These are phyloP conservation scores for Pherbina coryleti DNA, from an alignment of 2,888 invertebrate genomes.

Conservation along the genomic window DNA sequence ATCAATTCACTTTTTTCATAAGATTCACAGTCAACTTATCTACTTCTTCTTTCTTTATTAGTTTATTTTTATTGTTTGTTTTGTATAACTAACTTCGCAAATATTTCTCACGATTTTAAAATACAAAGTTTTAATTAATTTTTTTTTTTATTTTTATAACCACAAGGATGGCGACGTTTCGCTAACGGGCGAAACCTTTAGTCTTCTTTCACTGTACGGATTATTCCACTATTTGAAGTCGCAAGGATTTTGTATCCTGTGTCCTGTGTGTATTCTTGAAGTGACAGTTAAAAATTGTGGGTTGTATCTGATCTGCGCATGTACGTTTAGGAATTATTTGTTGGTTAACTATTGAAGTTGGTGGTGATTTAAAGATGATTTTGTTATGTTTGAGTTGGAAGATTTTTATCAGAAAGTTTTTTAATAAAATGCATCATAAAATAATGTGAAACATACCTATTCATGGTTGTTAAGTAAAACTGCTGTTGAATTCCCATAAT, in stretches of 20 bases:
- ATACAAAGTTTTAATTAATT: slow-evolving; percentile 10
- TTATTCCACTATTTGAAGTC: slow-evolving; percentile 3
- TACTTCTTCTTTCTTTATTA: background rate
- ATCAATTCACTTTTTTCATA: too few relatives aligned
- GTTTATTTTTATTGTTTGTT: background rate
- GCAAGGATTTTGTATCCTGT: slow-evolving; percentile 36
- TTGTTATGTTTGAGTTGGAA: too few relatives aligned
- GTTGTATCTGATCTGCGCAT: slow-evolving; percentile 7
- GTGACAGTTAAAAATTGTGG: slow-evolving; percentile 40
- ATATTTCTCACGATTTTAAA: background rate
- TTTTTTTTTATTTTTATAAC: slow-evolving; percentile 15
- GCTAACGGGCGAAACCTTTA: slow-evolving; percentile 17
- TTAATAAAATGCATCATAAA: too few relatives aligned
- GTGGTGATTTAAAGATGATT: background rate
- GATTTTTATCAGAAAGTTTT: too few relatives aligned
- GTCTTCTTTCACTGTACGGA: slow-evolving; percentile 1
- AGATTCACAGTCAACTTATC: background rate
- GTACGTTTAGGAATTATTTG: background rate
- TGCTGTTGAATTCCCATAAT: too few relatives aligned
- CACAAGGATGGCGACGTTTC: slow-evolving; percentile 13
- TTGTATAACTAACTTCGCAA: background rate
- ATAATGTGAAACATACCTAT: too few relatives aligned
- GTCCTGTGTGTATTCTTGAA: slow-evolving; percentile 40
- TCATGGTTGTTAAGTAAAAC: too few relatives aligned
- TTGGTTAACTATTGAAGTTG: slow-evolving; percentile 2